phyloP scores from a whole-genome alignment of 2,113 vertebrate species.

The Spea bombifrons region DNA sequence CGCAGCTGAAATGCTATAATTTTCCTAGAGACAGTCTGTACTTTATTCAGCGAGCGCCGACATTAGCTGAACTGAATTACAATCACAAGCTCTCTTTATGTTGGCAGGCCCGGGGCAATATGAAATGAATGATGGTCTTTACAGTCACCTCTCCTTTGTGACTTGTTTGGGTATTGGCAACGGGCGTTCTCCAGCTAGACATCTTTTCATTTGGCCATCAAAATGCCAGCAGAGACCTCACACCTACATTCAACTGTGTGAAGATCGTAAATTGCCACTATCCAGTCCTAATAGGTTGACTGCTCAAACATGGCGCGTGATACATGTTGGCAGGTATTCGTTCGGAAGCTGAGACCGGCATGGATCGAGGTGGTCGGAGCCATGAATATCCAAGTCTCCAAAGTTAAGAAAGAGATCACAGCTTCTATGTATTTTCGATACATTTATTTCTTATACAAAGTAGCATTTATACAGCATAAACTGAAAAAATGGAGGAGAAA shows the following conservation, averaged over 20 bases:
- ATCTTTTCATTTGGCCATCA: slow-evolving; percentile 14
- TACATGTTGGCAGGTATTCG: slow-evolving; percentile 6
- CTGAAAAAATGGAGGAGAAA: too few relatives aligned
- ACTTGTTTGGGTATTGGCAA: slow-evolving; percentile 43
- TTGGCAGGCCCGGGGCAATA: slow-evolving; percentile 52
- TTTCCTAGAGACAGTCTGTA: slow-evolving; percentile 57
- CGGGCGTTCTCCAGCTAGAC: neutral
- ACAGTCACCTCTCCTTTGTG: slow-evolving; percentile 48
- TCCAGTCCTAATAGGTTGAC: neutral
- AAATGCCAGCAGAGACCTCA: slow-evolving; percentile 31
- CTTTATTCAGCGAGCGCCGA: slow-evolving; percentile 50
- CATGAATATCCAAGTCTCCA: too few relatives aligned
- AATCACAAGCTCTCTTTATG: slow-evolving; percentile 59
- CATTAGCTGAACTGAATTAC: slow-evolving; percentile 42
- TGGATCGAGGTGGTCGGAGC: too few relatives aligned
- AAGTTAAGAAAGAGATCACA: too few relatives aligned
- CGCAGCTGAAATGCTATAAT: slow-evolving; percentile 55
- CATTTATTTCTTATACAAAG: too few relatives aligned
- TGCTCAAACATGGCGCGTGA: neutral
- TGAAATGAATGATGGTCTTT: slow-evolving; percentile 47
- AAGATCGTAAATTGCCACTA: slow-evolving; percentile 14
- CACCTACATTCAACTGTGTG: slow-evolving; percentile 7
- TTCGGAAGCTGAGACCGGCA: neutral
- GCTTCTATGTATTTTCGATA: too few relatives aligned
- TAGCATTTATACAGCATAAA: too few relatives aligned